A percentile compares a stretch with the other conserved stretches of the same genome.
phyloP scores from a whole-genome alignment of 2,797 vertebrate species.

The Chelonia mydas region DNA sequence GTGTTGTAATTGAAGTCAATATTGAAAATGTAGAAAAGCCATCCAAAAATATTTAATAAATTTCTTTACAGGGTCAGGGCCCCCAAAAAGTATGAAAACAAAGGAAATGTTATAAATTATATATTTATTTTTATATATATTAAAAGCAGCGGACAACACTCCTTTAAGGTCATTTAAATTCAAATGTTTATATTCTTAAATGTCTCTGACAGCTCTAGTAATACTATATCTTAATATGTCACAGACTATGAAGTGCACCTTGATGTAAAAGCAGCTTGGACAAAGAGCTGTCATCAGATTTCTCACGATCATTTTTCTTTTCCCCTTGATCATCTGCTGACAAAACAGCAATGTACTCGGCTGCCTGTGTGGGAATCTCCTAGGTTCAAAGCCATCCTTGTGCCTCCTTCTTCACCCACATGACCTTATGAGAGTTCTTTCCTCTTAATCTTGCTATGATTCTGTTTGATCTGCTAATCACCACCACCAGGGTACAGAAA shows the following conservation, averaged over 20 bases:
- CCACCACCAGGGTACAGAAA: background rate
- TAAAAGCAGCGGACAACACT: background rate
- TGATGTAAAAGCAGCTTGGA: background rate
- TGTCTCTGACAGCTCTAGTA: background rate
- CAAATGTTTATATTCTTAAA: background rate
- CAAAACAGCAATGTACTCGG: background rate
- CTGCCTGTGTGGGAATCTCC: background rate
- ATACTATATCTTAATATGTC: background rate
- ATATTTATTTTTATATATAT: too few relatives aligned
- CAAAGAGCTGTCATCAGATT: background rate
- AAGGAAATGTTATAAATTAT: background rate
- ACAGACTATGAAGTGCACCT: background rate
- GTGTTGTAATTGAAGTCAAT: too few relatives aligned
- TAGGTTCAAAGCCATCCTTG: background rate
- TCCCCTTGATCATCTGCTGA: background rate
- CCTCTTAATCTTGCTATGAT: background rate
- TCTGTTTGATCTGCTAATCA: slow-evolving; percentile 40
- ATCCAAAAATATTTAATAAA: too few relatives aligned
- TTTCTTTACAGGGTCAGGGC: background rate
- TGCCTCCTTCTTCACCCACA: background rate
- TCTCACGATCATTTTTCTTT: background rate
- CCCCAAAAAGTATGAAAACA: background rate
- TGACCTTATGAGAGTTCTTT: background rate
- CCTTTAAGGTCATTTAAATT: background rate
- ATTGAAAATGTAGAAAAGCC: too few relatives aligned